phyloP scores from a whole-genome alignment of 2,113 vertebrate species.

The Siniperca knerii region DNA sequence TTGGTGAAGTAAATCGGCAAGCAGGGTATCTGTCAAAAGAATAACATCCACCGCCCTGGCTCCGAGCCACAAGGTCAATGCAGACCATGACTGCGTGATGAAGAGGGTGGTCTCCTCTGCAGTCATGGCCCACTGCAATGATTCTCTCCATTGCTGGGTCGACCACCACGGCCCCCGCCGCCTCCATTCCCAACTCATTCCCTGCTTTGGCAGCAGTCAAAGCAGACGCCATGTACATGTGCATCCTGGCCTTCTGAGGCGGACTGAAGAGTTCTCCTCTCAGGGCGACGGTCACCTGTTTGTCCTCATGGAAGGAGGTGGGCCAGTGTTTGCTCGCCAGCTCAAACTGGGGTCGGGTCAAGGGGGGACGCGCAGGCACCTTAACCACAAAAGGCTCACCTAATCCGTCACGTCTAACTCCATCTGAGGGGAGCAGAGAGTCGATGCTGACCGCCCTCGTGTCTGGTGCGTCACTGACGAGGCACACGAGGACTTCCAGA shows the following conservation, averaged over 20 bases:
- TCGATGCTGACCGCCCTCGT: slow-evolving; percentile 18
- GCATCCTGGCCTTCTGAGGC: slow-evolving; percentile 81
- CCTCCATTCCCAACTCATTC: slow-evolving; percentile 73
- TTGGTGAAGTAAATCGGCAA: slow-evolving; percentile 66
- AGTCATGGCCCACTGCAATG: slow-evolving; percentile 87
- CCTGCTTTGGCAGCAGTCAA: slow-evolving; percentile 81
- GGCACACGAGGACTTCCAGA: slow-evolving; percentile 88
- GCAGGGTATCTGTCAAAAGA: slow-evolving; percentile 70
- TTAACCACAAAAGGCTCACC: slow-evolving; percentile 87
- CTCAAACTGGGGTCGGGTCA: slow-evolving; percentile 90
- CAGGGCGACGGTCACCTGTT: slow-evolving; percentile 81
- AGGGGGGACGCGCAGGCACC: slow-evolving; percentile 83
- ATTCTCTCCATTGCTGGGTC: slow-evolving; percentile 78
- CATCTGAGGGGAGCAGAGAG: slow-evolving; percentile 72
- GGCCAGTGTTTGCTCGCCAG: slow-evolving; percentile 87
- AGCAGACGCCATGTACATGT: slow-evolving; percentile 85
- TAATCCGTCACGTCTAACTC: slow-evolving; percentile 73
- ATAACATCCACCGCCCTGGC: slow-evolving; percentile 87
- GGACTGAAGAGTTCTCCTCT: slow-evolving; percentile 83
- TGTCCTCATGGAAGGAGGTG: slow-evolving; percentile 90
- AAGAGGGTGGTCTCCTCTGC: slow-evolving; percentile 77
- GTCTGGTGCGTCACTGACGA: slow-evolving; percentile 65
- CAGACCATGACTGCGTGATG: slow-evolving; percentile 91
- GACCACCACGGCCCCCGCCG: slow-evolving; percentile 86
- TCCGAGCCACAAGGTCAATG: slow-evolving; percentile 88